A percentile compares a stretch with the other conserved stretches of the same genome.
Evolutionary conservation across 92 coral and sea anemone genomes (phyloP).

Genomic region (Umimayanthus kanabou): DNA sequence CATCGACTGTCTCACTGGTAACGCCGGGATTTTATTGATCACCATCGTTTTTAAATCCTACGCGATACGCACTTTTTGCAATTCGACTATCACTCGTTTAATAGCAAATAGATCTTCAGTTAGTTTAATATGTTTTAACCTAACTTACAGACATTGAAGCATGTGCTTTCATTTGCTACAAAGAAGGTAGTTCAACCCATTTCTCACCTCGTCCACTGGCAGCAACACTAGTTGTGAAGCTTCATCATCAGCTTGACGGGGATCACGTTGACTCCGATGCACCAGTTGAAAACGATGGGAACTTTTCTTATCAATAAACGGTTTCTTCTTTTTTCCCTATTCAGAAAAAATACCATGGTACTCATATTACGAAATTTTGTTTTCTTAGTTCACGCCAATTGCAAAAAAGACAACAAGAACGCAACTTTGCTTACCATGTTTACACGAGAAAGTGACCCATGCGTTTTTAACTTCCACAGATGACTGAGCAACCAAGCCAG

Average conservation of each 20-base stretch:
- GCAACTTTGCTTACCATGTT: constrained; percentile 15
- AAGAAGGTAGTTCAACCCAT: not conserved
- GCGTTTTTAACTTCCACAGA: not conserved
- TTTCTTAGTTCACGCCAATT: not conserved
- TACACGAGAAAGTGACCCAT: not conserved
- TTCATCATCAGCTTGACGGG: constrained; percentile 92
- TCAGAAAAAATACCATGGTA: too few relatives aligned
- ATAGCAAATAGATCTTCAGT: too few relatives aligned
- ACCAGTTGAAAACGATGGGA: constrained; percentile 94
- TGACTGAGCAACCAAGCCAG: not conserved
- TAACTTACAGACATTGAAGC: not conserved
- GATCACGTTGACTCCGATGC: constrained; percentile 96
- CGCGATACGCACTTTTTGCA: too few relatives aligned
- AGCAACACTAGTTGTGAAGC: constrained; percentile 86
- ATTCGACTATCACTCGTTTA: too few relatives aligned
- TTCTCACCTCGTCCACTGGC: constrained; percentile 54
- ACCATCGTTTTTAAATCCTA: too few relatives aligned
- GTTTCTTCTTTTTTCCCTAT: constrained; percentile 92
- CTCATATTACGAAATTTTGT: not conserved
- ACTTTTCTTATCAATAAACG: constrained; percentile 87
- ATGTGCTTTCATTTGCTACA: too few relatives aligned
- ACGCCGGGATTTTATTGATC: too few relatives aligned
- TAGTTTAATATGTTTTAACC: too few relatives aligned
- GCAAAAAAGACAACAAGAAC: not conserved
- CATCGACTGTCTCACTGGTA: too few relatives aligned